Evolutionary conservation across 2,797 vertebrate genomes (phyloP).

Genomic region (Brachyrhaphis roseni): DNA sequence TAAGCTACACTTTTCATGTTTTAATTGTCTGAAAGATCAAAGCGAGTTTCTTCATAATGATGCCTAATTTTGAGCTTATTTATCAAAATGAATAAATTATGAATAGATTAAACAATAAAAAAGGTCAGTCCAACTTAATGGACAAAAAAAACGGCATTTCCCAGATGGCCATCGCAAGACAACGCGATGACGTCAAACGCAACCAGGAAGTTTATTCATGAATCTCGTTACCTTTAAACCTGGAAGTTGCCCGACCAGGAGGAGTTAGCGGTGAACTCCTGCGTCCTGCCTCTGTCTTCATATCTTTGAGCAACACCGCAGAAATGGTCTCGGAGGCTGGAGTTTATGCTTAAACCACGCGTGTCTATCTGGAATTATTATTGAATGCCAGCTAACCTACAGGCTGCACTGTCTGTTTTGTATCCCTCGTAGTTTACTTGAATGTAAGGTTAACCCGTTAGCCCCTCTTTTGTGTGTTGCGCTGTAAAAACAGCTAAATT

Average conservation of each 20-base stretch:
- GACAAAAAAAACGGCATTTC: constrained; percentile 42
- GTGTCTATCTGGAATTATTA: neutral
- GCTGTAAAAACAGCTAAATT: neutral
- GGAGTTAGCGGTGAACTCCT: constrained; percentile 1
- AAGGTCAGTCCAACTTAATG: neutral
- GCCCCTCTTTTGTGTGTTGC: neutral
- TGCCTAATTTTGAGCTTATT: neutral
- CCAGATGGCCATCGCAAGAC: constrained; percentile 17
- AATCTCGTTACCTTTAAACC: neutral
- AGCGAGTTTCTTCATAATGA: neutral
- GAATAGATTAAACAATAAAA: neutral
- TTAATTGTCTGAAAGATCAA: neutral
- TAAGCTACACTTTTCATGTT: neutral
- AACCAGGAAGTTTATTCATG: constrained; percentile 24
- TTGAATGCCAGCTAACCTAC: neutral
- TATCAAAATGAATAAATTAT: neutral
- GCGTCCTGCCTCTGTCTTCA: neutral
- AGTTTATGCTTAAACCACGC: too few species aligned
- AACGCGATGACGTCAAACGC: neutral
- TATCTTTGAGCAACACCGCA: neutral
- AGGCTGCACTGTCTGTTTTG: neutral
- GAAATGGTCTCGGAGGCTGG: too few species aligned
- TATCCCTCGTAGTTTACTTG: rapidly evolving
- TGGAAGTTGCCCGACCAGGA: neutral
- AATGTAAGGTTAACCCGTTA: neutral